phyloP scores from a whole-genome alignment of 2,113 vertebrate species.

The Pyrgilauda ruficollis region DNA sequence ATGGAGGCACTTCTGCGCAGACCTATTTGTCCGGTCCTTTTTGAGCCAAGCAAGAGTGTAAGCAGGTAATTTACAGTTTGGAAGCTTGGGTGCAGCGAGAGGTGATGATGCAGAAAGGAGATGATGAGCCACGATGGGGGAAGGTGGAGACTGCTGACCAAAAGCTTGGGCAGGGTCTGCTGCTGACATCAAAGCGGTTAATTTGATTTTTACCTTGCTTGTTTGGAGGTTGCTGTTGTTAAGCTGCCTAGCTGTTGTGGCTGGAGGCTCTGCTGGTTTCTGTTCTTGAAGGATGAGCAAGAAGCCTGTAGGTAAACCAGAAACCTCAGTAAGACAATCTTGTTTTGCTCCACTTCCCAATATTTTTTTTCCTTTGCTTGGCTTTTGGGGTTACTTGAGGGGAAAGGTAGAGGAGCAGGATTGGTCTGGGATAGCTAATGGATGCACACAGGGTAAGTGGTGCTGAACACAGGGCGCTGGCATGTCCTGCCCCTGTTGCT shows the following conservation, averaged over 20 bases:
- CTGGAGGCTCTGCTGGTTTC: background rate
- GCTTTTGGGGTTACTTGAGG: background rate
- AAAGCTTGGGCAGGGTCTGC: background rate
- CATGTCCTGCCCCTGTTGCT: background rate
- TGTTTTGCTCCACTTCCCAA: background rate
- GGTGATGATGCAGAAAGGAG: background rate
- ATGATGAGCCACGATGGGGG: background rate
- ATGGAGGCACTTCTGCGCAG: background rate
- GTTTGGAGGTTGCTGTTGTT: background rate
- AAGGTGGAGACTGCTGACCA: background rate
- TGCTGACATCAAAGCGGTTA: background rate
- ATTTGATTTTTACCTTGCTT: background rate
- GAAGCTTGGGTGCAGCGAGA: background rate
- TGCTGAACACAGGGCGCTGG: fast-evolving
- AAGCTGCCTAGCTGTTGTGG: background rate
- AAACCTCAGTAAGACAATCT: background rate
- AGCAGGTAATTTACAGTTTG: background rate
- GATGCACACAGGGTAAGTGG: background rate
- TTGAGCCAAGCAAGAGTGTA: background rate
- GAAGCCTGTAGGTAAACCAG: background rate
- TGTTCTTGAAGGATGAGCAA: background rate
- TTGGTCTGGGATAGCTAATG: background rate
- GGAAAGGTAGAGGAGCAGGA: background rate
- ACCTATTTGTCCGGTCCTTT: background rate
- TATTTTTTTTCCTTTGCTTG: background rate